These are phyloP conservation scores for Pyxicephalus adspersus DNA, from an alignment of 2,113 vertebrate species.

Conservation along the genomic window DNA sequence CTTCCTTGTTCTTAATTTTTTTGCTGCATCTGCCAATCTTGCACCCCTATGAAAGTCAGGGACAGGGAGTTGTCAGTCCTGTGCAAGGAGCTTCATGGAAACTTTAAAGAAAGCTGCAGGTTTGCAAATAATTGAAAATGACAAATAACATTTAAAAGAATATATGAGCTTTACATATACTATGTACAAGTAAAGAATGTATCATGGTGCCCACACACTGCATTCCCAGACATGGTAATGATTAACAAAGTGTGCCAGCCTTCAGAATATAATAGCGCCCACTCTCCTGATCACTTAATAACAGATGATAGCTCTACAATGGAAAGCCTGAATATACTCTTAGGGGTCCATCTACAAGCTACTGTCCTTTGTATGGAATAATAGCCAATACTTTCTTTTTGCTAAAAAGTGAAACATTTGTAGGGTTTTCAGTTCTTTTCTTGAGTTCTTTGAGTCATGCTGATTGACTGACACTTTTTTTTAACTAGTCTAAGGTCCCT, in stretches of 20 bases:
- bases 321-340: background rate
- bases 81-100: no score
- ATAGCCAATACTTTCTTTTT: slow-evolving; percentile 3
- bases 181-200: no score
- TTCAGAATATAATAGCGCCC: background rate
- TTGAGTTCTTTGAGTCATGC: slow-evolving; percentile 25
- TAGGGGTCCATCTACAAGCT: background rate
- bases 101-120: no score
- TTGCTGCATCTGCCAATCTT: no score
- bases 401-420: background rate
- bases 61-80: no score
- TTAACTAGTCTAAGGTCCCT: background rate
- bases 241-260: slow-evolving; percentile 30
- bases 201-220: background rate
- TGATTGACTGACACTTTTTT: slow-evolving; percentile 38
- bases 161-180: no score
- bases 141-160: no score
- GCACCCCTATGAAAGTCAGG: no score
- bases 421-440: slow-evolving; percentile 21
- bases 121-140: no score
- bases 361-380: background rate
- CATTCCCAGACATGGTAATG: slow-evolving; percentile 4
- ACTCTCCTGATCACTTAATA: slow-evolving; percentile 19
- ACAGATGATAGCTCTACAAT: background rate
- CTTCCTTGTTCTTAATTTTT: no score